Conservation (phyloP, 2,888 invertebrate species). For the Galeruca laticollis region DNA sequence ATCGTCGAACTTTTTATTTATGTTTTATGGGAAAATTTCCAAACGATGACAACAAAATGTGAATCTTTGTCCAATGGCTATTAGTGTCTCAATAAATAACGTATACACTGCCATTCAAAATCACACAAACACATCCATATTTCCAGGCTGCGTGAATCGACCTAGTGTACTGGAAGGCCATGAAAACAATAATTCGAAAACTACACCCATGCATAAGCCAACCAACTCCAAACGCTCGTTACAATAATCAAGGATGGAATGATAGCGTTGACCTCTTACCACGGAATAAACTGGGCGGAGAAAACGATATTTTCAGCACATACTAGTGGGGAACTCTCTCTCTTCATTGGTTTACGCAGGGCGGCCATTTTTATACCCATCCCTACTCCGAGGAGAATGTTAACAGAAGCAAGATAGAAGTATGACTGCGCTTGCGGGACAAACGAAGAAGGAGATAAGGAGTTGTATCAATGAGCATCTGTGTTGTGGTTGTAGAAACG, state of each 20-base stretch:
- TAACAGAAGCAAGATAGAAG: background rate
- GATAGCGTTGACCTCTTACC: constrained; percentile 17
- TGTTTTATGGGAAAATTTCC: constrained; percentile 16
- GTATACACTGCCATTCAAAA: constrained; percentile 24
- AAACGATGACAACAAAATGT: constrained; percentile 8
- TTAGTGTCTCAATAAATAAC: constrained; percentile 27
- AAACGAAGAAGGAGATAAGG: constrained; percentile 16
- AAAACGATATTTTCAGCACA: constrained; percentile 17
- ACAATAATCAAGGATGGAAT: background rate
- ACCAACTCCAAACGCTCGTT: constrained; percentile 1
- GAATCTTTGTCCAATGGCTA: constrained; percentile 20
- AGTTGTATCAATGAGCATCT: constrained; percentile 30
- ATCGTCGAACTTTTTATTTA: constrained; percentile 7
- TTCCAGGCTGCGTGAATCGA: constrained; percentile 17
- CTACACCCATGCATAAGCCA: background rate
- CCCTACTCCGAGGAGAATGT: constrained; percentile 19
- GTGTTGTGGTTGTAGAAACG: constrained; percentile 32
- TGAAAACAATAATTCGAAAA: constrained; percentile 23
- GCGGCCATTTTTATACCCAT: constrained; percentile 41
- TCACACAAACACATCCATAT: constrained; percentile 32
- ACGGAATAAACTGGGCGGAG: constrained; percentile 30
- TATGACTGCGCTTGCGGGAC: background rate
- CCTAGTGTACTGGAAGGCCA: constrained; percentile 30
- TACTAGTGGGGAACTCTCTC: constrained; percentile 22
- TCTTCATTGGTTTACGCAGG: constrained; percentile 25